These are phyloP conservation scores for Atherinosoma microstoma DNA, from an alignment of 2,797 vertebrate genomes.

Conservation along the genomic window DNA sequence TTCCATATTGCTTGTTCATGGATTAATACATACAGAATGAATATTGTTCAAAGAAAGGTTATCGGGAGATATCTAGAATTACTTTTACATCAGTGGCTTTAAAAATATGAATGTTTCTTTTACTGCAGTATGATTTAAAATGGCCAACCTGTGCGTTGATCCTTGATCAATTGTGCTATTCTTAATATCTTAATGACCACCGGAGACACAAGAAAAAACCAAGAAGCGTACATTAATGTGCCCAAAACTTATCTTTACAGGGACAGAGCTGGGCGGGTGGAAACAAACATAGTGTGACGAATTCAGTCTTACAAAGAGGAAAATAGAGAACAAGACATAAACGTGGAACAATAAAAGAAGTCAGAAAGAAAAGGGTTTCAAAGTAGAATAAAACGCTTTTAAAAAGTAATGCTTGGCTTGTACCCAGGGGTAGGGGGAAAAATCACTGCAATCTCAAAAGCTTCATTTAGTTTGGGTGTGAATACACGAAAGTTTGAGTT, in stretches of 20 bases:
- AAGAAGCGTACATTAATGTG: conserved; percentile 32
- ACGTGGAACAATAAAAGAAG: not conserved
- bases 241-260: conserved; percentile 21
- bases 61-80: conserved; percentile 29
- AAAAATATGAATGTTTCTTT: conserved; percentile 31
- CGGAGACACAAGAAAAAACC: conserved; percentile 28
- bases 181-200: conserved; percentile 52
- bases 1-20: not conserved
- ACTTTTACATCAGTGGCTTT: conserved; percentile 32
- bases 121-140: conserved; percentile 34
- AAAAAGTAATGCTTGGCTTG: no score
- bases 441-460: no score
- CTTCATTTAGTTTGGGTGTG: not conserved
- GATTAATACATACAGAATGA: not conserved
- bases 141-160: conserved; percentile 44
- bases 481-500: not conserved
- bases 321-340: not conserved
- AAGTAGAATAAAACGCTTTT: not conserved
- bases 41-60: not conserved
- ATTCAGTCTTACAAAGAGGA: not conserved
- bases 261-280: conserved; percentile 5
- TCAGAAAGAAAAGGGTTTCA: not conserved
- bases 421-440: no score
- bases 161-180: conserved; percentile 48
- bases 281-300: not conserved